Evolutionary conservation across 2,888 invertebrate genomes (phyloP), one percentile per base, ranked within the genome.

Genomic region (Orthonevra nobilis): DNA sequence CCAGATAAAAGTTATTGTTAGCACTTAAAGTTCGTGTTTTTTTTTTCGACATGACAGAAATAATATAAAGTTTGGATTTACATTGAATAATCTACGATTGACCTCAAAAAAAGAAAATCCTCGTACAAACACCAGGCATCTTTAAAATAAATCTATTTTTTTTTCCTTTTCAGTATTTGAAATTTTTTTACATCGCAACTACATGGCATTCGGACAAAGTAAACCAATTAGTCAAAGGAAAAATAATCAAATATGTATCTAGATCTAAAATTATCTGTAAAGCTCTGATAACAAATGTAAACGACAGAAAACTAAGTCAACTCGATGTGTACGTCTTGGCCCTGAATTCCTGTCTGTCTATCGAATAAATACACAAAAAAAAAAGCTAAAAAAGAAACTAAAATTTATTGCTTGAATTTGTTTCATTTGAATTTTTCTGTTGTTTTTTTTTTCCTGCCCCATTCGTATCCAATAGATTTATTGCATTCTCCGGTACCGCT

Each of bases 391-490:
- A n/a, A 38, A n/a, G n/a, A 58, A 74, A 68, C 61, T 50, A 38
- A 40, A 61, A 75, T 75, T 75, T 75, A 69, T 63, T 48, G 26
- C 44, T 34, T 48, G 20, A 61, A 50, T 69, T 63, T 61, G 44
- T 69, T 46, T 30, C 7, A 14, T n/a, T n/a, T n/a, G 26, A 3
- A 10, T 6, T 17, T 12, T 32, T 30, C 3, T 19, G 26, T 23
- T 23, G 23, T 23, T 23, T 23, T 5, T 3, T 23, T 44, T 19
- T 52, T 23, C 20, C 7, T n/a, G n/a, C n/a, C n/a, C n/a, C n/a
- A n/a, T 26, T 10, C 28, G 32, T 42, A 54, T 42, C 56, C 30
- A 36, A 54, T 56, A 63, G 77, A 77, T 77, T 77, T 72, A 72
- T 72, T 54, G 46, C 38, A 15, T 32, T 30, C 30, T 30, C 19